Evolutionary conservation across 2,888 invertebrate genomes (phyloP), one percentile per base, ranked within the genome.

Genomic region (Lithodes maja): DNA sequence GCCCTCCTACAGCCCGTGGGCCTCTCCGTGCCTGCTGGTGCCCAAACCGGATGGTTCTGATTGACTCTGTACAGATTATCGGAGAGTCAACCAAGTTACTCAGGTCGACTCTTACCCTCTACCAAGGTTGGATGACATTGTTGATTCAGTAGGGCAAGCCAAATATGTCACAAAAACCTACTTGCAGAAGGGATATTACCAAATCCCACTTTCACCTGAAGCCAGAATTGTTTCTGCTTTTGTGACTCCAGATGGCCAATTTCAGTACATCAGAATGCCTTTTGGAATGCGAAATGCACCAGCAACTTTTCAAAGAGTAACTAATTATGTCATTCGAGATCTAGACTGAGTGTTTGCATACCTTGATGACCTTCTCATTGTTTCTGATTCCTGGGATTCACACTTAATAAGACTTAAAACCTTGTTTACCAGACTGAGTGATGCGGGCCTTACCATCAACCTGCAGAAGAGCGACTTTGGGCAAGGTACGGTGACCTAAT

Each of bases 381-480:
- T 33, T 33, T 33, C 33, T 33, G 33, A 33, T 33, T 33, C 33
- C 33, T 33, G 33, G 33, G 33, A 33, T 33, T 33, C 33, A 33
- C 33, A 33, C 33, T 33, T 33, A 33, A 33, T 33, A 33, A 33
- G 33, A 33, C 33, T 33, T 33, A 33, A 33, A 33, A 33, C 33
- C 33, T 33, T 33, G 33, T 33, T 33, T 33, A 33, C 33, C 33
- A 33, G 33, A 33, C 33, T 33, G 33, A 33, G 33, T 33, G 33
- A 33, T 33, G 33, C 33, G 33, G 33, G 33, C 33, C 33, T 33
- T 33, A 83, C 71, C 15, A 50, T 83, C 15, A 83, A 83, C 17
- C n/a, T 83, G 15, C 7, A 7, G 0, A 83, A 83, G 17, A 2
- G n/a, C 53, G 69, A 83, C 2, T 83, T 83, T 52, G 71, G 74